Evolutionary conservation across 2,888 invertebrate species (phyloP), one percentile per base, ranked within the genome.

Genomic region (Cryptocheilus praepositus): DNA sequence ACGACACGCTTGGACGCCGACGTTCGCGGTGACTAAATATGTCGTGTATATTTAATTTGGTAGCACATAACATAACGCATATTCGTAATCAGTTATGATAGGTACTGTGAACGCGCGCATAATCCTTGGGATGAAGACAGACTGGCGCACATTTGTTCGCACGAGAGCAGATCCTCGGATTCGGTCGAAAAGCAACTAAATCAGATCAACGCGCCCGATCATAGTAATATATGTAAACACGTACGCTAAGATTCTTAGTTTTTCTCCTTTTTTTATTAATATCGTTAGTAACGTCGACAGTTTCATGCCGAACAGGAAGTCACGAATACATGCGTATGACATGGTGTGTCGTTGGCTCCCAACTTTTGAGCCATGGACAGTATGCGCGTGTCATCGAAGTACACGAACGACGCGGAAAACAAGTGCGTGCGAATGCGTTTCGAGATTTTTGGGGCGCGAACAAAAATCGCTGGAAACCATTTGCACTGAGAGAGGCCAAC

Each of bases 141-240:
- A n/a, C 49, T 49, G 49, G 36, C 36, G 36, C 36, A 36, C 13
- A 36, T 36, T 36, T 7, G 8, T 11, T 36, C 28, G 7, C 4
- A 28, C 28, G 28, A 7, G 7, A 28, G 3, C 28, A 28, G 28
- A 7, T 28, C 28, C 28, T 28, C 28, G 28, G 4, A 7, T 28
- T 28, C 28, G 28, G 28, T 5, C 36, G 8, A 36, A 11, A 49
- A 4, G 16, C 16, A n/a, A 5, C 16, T 11, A 13, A 49, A n/a
- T 49, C 16, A 1, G 16, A 36, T 36, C 18, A 49, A 46, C 44
- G 19, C 36, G 57, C 60, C 64, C 71, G 67, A 53, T 74, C 60
- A 76, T 69, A 76, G 69, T 81, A 79, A 78, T 80, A 73, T 77
- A 77, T 74, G 64, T 61, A 73, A 71, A 70, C 56, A 53, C 43